Percentiles rank a stretch among this genome's conserved stretches.
These are phyloP conservation scores for Lampropteryx suffumata DNA, from an alignment of 2,888 invertebrate species.

Conservation along the genomic window DNA sequence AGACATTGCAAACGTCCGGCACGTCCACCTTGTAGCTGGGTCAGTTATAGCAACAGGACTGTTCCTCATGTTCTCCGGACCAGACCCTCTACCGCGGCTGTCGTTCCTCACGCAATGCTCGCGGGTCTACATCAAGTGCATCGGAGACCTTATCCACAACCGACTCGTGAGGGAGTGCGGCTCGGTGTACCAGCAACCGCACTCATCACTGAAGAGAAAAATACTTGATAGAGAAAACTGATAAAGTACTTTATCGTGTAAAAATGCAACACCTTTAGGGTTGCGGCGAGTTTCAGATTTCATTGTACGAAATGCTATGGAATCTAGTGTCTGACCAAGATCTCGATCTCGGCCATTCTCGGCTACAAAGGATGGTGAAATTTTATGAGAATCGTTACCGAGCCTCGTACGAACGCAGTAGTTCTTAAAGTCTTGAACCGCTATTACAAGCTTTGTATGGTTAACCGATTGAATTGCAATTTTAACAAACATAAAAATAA, in stretches of 20 bases:
- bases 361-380: too few species aligned
- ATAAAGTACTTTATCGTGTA: background rate
- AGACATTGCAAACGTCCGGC: conserved; percentile 26
- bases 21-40: conserved; percentile 54
- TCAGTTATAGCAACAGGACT: conserved; percentile 43
- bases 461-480: too few species aligned
- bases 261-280: too few species aligned
- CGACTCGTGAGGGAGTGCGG: background rate
- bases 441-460: too few species aligned
- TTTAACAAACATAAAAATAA: too few species aligned
- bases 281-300: too few species aligned
- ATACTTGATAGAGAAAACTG: background rate
- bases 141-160: conserved; percentile 35
- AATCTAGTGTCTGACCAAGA: too few species aligned
- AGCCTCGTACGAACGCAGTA: too few species aligned
- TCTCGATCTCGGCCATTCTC: too few species aligned
- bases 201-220: background rate
- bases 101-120: conserved; percentile 38
- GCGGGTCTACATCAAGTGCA: conserved; percentile 40
- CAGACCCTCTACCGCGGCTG: conserved; percentile 33
- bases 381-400: too few species aligned
- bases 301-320: too few species aligned
- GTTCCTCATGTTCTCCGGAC: conserved; percentile 16
- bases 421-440: too few species aligned
- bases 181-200: background rate